These are phyloP conservation scores for Phoxinus dragarum DNA, from an alignment of 2,797 vertebrate genomes.

Conservation along the genomic window DNA sequence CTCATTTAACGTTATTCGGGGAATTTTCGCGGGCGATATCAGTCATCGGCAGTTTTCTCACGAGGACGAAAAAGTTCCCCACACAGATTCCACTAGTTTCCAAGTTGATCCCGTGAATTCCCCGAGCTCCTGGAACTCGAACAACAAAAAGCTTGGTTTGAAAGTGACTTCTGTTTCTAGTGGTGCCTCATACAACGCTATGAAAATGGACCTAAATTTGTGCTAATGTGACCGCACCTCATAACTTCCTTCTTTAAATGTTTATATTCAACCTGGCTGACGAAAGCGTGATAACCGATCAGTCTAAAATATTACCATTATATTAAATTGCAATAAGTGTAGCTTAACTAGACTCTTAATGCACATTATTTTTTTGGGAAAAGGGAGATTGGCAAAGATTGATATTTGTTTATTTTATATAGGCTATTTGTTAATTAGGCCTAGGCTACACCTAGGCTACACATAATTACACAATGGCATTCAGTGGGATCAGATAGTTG, in stretches of 20 bases:
- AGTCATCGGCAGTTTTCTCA: not conserved
- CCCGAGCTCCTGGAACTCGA: not conserved
- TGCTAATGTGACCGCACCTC: not conserved
- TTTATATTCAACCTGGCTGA: not conserved
- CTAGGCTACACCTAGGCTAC: no score
- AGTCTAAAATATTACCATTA: not conserved
- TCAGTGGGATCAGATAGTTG: no score
- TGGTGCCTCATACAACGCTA: not conserved
- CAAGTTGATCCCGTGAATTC: not conserved
- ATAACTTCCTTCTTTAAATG: not conserved
- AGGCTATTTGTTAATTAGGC: no score
- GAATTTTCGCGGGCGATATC: not conserved
- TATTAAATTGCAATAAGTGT: not conserved
- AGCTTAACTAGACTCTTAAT: not conserved
- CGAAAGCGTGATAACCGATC: not conserved
- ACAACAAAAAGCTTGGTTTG: not conserved
- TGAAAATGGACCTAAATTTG: not conserved
- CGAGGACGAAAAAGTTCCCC: not conserved
- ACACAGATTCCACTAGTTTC: not conserved
- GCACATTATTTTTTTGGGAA: not conserved
- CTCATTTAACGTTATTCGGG: no score
- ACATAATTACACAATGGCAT: no score
- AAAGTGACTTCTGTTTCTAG: not conserved
- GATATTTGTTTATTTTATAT: not conserved
- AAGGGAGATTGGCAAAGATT: not conserved